Evolutionary conservation across 2,888 invertebrate genomes (phyloP).

Genomic region (Yponomeuta evonymella): DNA sequence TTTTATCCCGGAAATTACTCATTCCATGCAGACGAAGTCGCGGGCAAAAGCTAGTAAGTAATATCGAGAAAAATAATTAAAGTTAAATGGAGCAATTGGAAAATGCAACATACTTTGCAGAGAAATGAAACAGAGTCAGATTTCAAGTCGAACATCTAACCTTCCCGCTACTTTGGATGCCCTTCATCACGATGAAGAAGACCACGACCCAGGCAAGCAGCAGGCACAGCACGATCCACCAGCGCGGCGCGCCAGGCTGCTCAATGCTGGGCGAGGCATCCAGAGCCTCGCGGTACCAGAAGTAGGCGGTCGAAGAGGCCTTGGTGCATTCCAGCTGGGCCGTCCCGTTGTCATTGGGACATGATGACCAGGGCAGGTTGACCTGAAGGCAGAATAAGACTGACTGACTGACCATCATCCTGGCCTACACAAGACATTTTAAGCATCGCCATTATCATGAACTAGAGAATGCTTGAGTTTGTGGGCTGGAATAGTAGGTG

Average conservation of each 20-base stretch:
- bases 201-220: constrained; percentile 92
- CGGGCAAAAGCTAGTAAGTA: too few species aligned
- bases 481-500: too few species aligned
- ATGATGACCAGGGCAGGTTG: constrained; percentile 89
- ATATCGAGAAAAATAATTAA: too few species aligned
- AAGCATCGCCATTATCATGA: too few species aligned
- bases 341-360: constrained; percentile 83
- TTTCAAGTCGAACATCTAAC: constrained; percentile 52
- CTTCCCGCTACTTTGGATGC: constrained; percentile 97
- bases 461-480: background rate
- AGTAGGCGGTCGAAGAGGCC: constrained; percentile 92
- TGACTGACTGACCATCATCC: too few species aligned
- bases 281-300: constrained; percentile 93
- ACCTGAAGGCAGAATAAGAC: constrained; percentile 63
- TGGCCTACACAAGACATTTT: too few species aligned
- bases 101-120: too few species aligned
- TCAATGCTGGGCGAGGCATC: constrained; percentile 92
- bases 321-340: constrained; percentile 84
- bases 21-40: too few species aligned
- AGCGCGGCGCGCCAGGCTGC: constrained; percentile 88
- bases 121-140: too few species aligned
- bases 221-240: constrained; percentile 95
- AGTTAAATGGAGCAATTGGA: background rate
- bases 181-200: constrained; percentile 97
- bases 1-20: too few species aligned